These are phyloP conservation scores for Iphiclides podalirius DNA, from an alignment of 2,888 invertebrate species.

Conservation along the genomic window DNA sequence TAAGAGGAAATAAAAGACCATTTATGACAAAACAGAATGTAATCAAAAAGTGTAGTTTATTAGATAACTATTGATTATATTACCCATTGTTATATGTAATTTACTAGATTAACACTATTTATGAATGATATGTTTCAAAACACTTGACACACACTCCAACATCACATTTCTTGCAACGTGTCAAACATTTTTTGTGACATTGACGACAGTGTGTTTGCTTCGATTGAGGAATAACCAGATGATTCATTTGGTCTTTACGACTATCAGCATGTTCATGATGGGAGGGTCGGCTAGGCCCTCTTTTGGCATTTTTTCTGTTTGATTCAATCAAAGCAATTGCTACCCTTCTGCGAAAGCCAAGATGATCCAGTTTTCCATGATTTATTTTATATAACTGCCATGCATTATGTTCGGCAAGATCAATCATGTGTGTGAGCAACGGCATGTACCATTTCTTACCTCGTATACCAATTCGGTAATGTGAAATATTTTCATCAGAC, in stretches of 20 bases:
- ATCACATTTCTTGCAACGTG: constrained; percentile 32
- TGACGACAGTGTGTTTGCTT: constrained; percentile 25
- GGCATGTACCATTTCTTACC: constrained; percentile 31
- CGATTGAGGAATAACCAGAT: too few relatives aligned
- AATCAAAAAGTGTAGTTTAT: constrained; percentile 33
- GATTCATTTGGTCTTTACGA: neutral
- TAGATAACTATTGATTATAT: constrained; percentile 28
- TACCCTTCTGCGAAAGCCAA: constrained; percentile 32
- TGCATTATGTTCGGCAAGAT: too few relatives aligned
- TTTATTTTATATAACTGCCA: too few relatives aligned
- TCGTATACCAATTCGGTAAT: too few relatives aligned
- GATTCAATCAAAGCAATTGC: constrained; percentile 31
- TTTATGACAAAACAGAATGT: constrained; percentile 28
- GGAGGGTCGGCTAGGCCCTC: too few relatives aligned
- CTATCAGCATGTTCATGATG: constrained; percentile 4
- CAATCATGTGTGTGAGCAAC: too few relatives aligned
- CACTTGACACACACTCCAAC: constrained; percentile 32
- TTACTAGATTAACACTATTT: too few relatives aligned
- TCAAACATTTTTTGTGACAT: constrained; percentile 33
- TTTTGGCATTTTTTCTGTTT: too few relatives aligned
- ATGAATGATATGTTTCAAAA: constrained; percentile 30
- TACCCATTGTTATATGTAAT: too few relatives aligned
- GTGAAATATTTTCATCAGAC: too few relatives aligned
- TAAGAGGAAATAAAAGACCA: too few relatives aligned
- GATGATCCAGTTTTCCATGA: constrained; percentile 31